Percentiles rank a stretch among this genome's conserved stretches.
These are phyloP conservation scores for Heliothis peltigera DNA, from an alignment of 2,888 invertebrate genomes.

Conservation along the genomic window DNA sequence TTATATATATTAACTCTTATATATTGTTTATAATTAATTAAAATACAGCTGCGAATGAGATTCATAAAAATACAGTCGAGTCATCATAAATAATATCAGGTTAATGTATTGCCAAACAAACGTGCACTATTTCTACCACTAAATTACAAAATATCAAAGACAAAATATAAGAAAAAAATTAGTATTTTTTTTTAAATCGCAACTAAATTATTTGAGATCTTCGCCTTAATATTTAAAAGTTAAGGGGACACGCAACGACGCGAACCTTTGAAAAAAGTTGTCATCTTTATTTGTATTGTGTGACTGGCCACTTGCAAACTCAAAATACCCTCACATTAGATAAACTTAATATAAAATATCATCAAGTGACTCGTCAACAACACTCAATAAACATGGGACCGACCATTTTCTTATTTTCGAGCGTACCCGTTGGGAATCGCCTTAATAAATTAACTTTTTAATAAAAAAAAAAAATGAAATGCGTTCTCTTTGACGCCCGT, in stretches of 20 bases:
- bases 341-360: conserved; percentile 16
- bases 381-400: conserved; percentile 43
- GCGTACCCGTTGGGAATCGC: conserved; percentile 55
- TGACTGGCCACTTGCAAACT: conserved; percentile 42
- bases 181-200: conserved; percentile 61
- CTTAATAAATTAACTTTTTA: conserved; percentile 65
- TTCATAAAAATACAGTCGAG: conserved; percentile 73
- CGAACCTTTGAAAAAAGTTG: conserved; percentile 42
- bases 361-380: conserved; percentile 36
- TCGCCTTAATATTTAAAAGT: conserved; percentile 77
- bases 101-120: conserved; percentile 79
- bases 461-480: conserved; percentile 78
- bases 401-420: conserved; percentile 48
- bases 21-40: conserved; percentile 60
- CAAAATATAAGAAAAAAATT: conserved; percentile 68
- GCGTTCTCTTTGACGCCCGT: conserved; percentile 85
- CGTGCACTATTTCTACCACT: conserved; percentile 84
- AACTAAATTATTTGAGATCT: conserved; percentile 89
- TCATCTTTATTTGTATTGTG: conserved; percentile 35
- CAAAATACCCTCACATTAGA: conserved; percentile 40
- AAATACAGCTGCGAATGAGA: conserved; percentile 78
- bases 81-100: conserved; percentile 64
- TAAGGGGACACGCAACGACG: conserved; percentile 63
- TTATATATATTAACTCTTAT: conserved; percentile 61
- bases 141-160: conserved; percentile 76